phyloP scores from a whole-genome alignment of 1,140 invertebrate species.

The Drosophila carrolli region DNA sequence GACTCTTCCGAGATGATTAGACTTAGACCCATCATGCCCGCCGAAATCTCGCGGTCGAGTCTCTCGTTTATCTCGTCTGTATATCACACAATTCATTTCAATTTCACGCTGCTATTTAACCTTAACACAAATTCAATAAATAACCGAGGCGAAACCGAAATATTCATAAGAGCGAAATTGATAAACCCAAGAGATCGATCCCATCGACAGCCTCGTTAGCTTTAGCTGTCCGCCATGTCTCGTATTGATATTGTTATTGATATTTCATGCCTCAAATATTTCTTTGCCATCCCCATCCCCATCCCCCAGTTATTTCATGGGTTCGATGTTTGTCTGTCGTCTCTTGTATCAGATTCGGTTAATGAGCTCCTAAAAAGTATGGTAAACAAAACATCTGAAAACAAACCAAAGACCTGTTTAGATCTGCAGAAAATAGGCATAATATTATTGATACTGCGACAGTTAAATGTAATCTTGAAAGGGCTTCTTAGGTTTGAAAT shows the following conservation, averaged over 20 bases:
- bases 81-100: slow-evolving; percentile 66
- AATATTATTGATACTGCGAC: not conserved
- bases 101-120: slow-evolving; percentile 67
- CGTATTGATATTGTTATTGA: slow-evolving; percentile 41
- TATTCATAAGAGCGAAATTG: slow-evolving; percentile 24
- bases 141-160: slow-evolving; percentile 29
- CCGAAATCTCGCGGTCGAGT: slow-evolving; percentile 8
- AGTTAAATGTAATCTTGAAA: not conserved
- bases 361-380: slow-evolving; percentile 17
- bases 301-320: not conserved
- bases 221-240: slow-evolving; percentile 4
- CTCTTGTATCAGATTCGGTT: slow-evolving; percentile 19
- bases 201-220: slow-evolving; percentile 43
- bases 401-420: not conserved
- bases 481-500: too few species aligned
- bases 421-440: not conserved
- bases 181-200: slow-evolving; percentile 39
- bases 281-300: not conserved
- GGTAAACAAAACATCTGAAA: slow-evolving; percentile 17
- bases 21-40: not conserved
- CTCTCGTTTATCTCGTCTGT: slow-evolving; percentile 16
- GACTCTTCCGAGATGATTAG: slow-evolving; percentile 11
- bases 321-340: slow-evolving; percentile 1
- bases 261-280: slow-evolving; percentile 42
- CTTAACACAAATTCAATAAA: slow-evolving; percentile 67